Evolutionary conservation across 1,140 invertebrate genomes (phyloP), one percentile per base, ranked within the genome.

Genomic region (Sycobia sp.): DNA sequence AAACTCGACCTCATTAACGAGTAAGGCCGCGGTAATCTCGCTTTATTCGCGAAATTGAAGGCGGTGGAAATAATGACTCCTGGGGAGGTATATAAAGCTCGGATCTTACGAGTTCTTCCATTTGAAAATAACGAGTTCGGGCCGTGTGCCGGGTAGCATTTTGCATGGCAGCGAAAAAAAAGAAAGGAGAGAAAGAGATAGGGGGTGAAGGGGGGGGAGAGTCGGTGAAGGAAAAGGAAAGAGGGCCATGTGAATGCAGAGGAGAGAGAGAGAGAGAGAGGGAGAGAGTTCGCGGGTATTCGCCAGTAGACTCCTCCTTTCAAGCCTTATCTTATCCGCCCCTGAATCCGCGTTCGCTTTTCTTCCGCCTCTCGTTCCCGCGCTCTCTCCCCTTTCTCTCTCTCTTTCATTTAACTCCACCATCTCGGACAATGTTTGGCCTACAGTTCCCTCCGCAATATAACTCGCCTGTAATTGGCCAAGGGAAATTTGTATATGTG

Each of bases 261-360:
- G 16, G 32, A 41, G 43, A 25, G 25, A 18, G 9, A 38, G 10
- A 13, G 18, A 16, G 20, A 43, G 23, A 55, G 53, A 44, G 23
- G 25, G n/a, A 10, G 23, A 50, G 47, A 55, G 38, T 59, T 32
- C 44, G 34, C 34, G 34, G 47, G 57, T 46, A 27, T 34, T 62
- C 22, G 51, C 36, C 29, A 59, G 64, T 59, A 62, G 56, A 55
- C 64, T 67, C 62, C 50, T 66, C 65, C 55, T 76, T 74, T 73
- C 72, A 73, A 68, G 69, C 71, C 73, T 75, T 74, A 76, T 75
- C 72, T 75, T 69, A 60, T 66, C 64, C 63, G 56, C 64, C 54
- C 46, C 62, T 51, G 53, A 54, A 65, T 69, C 63, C 51, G 59
- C 59, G 60, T 54, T 59, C 34, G 36, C 47, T 58, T 68, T 70